These are phyloP conservation scores for Bufotes viridis DNA, from an alignment of 2,797 vertebrate genomes.

Conservation along the genomic window DNA sequence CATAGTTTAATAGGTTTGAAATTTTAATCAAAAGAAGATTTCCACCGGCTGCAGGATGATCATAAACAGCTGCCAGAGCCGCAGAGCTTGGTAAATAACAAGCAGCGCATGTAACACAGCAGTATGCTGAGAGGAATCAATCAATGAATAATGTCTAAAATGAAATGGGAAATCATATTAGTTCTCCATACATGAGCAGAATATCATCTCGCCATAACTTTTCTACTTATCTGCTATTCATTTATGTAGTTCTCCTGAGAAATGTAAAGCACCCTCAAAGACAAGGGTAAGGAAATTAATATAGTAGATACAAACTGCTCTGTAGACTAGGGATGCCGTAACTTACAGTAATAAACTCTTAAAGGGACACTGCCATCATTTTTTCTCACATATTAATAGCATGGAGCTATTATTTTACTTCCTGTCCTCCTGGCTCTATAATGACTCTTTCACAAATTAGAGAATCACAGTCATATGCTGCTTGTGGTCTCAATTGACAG, in stretches of 20 bases:
- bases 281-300: not conserved
- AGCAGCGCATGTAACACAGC: conserved; percentile 18
- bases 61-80: conserved; percentile 37
- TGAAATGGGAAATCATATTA: conserved; percentile 45
- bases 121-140: conserved; percentile 40
- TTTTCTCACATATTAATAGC: too few relatives aligned
- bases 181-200: conserved; percentile 11
- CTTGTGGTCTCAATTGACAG: too few relatives aligned
- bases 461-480: too few relatives aligned
- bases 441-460: too few relatives aligned
- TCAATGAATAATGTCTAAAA: conserved; percentile 23
- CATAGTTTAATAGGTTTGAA: conserved; percentile 42
- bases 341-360: not conserved
- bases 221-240: conserved; percentile 6
- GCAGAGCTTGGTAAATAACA: conserved; percentile 29
- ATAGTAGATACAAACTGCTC: not conserved
- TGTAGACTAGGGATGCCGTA: not conserved
- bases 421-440: too few relatives aligned
- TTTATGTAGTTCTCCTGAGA: not conserved
- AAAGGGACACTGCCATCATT: too few relatives aligned
- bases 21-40: conserved; percentile 55
- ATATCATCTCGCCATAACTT: not conserved
- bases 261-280: not conserved
- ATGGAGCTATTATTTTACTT: too few relatives aligned
- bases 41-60: conserved; percentile 27